A percentile compares a stretch with the other conserved stretches of the same genome.
These are phyloP conservation scores for Parauchenoglanis punctatus DNA, from an alignment of 2,797 vertebrate species.

Conservation along the genomic window DNA sequence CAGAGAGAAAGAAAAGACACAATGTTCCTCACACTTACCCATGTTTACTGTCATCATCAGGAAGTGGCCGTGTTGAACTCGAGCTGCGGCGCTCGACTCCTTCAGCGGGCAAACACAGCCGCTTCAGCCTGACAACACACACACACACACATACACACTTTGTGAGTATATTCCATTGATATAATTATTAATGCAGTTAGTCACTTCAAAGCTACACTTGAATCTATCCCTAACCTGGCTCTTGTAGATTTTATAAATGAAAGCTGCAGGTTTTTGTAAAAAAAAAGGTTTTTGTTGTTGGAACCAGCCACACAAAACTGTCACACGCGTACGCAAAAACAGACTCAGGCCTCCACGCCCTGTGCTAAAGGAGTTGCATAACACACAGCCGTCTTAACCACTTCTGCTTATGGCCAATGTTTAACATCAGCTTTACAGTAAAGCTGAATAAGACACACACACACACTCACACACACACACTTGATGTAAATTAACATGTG, in stretches of 20 bases:
- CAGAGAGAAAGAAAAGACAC: not conserved
- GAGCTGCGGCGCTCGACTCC: conserved; percentile 75
- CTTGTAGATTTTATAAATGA: not conserved
- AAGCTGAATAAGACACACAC: not conserved
- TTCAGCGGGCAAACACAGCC: conserved; percentile 65
- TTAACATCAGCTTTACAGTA: conserved; percentile 4
- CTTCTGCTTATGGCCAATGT: conserved; percentile 10
- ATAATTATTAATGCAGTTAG: not conserved
- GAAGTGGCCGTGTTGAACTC: conserved; percentile 77
- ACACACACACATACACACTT: conserved; percentile 4
- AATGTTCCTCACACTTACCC: conserved; percentile 70
- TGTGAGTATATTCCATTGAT: not conserved
- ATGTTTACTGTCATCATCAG: conserved; percentile 88
- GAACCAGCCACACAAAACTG: not conserved
- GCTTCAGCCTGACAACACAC: conserved; percentile 25
- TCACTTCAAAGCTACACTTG: not conserved
- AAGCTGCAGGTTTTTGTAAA: not conserved
- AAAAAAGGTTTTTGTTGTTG: not conserved
- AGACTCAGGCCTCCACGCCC: not conserved
- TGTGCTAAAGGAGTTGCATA: not conserved
- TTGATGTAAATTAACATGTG: not conserved
- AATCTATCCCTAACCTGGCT: not conserved
- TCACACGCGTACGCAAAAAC: not conserved
- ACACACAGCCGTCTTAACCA: not conserved
- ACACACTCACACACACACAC: not conserved